phyloP scores from a whole-genome alignment of 2,113 vertebrate genomes.

The Microtus montanus region DNA sequence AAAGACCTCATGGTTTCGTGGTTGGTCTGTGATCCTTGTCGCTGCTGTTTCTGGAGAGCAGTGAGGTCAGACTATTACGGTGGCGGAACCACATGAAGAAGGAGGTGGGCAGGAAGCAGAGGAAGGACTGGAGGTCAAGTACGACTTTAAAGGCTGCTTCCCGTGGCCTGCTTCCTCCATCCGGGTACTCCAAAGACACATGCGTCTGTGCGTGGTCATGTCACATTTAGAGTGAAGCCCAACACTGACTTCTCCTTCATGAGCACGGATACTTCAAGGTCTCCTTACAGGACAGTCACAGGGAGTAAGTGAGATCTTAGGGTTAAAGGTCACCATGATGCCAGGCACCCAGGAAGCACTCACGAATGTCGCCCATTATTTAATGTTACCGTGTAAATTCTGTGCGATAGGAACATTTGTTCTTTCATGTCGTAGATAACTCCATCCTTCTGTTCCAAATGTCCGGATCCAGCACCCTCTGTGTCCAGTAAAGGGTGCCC shows the following conservation, averaged over 20 bases:
- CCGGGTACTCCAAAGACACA: too few relatives aligned
- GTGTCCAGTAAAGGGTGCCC: background rate
- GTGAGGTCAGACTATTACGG: background rate
- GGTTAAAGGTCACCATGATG: background rate
- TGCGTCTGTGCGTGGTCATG: too few relatives aligned
- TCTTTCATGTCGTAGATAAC: background rate
- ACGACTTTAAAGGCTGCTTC: background rate
- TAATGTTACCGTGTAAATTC: background rate
- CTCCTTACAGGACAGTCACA: background rate
- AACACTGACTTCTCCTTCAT: background rate
- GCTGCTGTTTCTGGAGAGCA: background rate
- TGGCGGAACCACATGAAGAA: background rate
- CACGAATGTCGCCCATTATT: background rate
- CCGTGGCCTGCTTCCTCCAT: background rate
- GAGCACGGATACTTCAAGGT: background rate
- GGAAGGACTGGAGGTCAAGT: background rate
- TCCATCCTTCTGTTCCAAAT: background rate
- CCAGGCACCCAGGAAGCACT: background rate
- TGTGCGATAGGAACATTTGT: background rate
- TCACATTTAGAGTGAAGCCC: background rate
- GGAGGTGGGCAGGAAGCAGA: background rate
- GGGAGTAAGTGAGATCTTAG: background rate
- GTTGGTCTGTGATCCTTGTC: background rate
- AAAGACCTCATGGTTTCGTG: background rate
- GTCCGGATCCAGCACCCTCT: background rate